Evolutionary conservation across 2,888 invertebrate species (phyloP).

Genomic region (Ceramica pisi): DNA sequence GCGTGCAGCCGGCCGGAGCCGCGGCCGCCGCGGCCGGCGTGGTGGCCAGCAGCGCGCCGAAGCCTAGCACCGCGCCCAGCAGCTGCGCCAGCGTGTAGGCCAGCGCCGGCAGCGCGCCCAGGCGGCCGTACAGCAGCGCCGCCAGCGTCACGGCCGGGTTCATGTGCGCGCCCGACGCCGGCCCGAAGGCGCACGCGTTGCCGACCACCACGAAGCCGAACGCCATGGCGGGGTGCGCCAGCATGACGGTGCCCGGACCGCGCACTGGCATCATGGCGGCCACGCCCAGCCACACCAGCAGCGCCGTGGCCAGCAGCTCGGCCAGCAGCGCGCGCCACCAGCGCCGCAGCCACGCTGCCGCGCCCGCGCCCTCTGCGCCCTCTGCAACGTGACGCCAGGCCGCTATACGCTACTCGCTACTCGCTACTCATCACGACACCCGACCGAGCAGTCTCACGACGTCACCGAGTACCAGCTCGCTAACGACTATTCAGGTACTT

Average conservation of each 20-base stretch:
- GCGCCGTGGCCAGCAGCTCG: constrained; percentile 82
- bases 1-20: constrained; percentile 63
- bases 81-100: constrained; percentile 79
- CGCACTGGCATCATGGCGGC: constrained; percentile 72
- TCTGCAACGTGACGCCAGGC: constrained; percentile 23
- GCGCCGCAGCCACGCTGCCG: constrained; percentile 71
- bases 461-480: background rate
- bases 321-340: constrained; percentile 84
- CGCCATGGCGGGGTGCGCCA: constrained; percentile 80
- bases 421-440: background rate
- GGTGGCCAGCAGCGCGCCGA: constrained; percentile 73
- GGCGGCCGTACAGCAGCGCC: constrained; percentile 89
- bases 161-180: constrained; percentile 94
- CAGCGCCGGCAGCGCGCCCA: constrained; percentile 78
- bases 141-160: constrained; percentile 95
- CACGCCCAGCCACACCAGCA: constrained; percentile 83
- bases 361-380: constrained; percentile 48
- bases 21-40: constrained; percentile 57
- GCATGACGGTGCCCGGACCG: constrained; percentile 62
- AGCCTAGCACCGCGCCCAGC: constrained; percentile 78
- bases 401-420: background rate
- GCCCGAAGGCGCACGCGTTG: constrained; percentile 90
- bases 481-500: too few relatives aligned
- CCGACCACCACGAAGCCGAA: constrained; percentile 83
- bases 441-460: background rate